Base-by-base conservation (phyloP, 2,888 invertebrate species). In the Melinopterus prodromus region DNA sequence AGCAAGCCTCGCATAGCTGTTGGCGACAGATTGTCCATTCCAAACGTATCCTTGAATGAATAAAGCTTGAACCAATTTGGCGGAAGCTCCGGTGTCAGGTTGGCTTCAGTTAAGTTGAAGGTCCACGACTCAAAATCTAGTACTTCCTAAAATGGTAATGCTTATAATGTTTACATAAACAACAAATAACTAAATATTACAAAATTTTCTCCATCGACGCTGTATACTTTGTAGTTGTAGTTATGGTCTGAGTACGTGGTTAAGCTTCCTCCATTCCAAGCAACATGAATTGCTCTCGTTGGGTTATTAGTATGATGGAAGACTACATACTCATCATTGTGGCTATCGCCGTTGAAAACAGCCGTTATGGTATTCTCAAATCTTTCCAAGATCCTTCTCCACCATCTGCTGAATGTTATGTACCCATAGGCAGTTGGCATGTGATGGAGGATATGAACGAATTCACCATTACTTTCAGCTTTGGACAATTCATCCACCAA, bases 241-340 rank as follows among this genome's bases (percentile, higher is more conserved):
- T 93, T 89, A 0, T 91, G 88, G 85, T 93, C 96, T 0, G 94
- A 89, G 1, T 96, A 97, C 95, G 95, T 90, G 0, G 97, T 97
- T 12, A 96, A 90, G 84, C 96, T 95, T n/a, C 97, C 97, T 0
- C 94, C 95, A 79, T 97, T 95, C 92, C 95, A 97, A 6, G 94
- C 94, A 5, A 97, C 91, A 81, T 92, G 93, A 6, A 92, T 90
- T 0, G 97, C 91, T 71, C 90, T 86, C 0, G 88, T 88, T 7
- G 90, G 90, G 70, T 91, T 90, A 0, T 90, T 86, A 4, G 88
- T 85, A 80, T 91, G 91, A 86, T 94, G 96, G 87, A 93, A 94
- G 77, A 96, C 88, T 85, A 93, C 92, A 85, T 95, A 92, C 86
- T 94, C 94, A 84, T 96, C 96, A 1, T 91, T 91, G 86, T 97